Conservation (phyloP, 2,888 invertebrate species). For the Chaetoderma sp. region DNA sequence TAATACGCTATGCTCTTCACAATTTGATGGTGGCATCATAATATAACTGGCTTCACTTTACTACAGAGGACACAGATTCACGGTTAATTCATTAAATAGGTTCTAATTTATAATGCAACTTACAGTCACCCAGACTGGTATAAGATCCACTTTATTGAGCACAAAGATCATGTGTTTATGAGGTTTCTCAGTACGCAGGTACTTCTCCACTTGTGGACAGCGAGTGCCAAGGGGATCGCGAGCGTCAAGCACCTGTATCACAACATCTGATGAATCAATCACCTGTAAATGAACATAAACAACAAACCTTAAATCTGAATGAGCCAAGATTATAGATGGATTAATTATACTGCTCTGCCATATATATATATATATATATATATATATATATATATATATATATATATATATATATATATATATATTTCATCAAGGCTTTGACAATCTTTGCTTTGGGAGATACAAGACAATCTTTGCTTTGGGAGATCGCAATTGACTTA, state of each 20-base stretch:
- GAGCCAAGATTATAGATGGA: background rate
- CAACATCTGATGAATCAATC: conserved; percentile 97
- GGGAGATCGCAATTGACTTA: no score
- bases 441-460: no score
- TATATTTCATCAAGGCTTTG: no score
- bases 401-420: no score
- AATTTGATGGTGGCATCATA: no score
- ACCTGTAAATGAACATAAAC: conserved; percentile 65
- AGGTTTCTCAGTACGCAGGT: conserved; percentile 91
- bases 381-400: no score
- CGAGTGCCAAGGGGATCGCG: conserved; percentile 97
- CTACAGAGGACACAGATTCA: no score
- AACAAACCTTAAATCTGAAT: background rate
- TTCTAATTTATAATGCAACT: conserved; percentile 39
- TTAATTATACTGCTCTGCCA: no score
- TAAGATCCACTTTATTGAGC: conserved; percentile 89
- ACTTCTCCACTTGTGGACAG: conserved; percentile 91
- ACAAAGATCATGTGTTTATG: conserved; percentile 98
- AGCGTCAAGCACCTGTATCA: conserved; percentile 95
- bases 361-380: background rate
- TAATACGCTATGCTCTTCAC: no score
- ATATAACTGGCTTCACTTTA: no score
- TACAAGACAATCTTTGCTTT: no score
- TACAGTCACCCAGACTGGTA: conserved; percentile 95
- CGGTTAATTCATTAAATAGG: no score